These are phyloP conservation scores for Rhingia rostrata DNA, from an alignment of 2,888 invertebrate genomes.

Conservation along the genomic window DNA sequence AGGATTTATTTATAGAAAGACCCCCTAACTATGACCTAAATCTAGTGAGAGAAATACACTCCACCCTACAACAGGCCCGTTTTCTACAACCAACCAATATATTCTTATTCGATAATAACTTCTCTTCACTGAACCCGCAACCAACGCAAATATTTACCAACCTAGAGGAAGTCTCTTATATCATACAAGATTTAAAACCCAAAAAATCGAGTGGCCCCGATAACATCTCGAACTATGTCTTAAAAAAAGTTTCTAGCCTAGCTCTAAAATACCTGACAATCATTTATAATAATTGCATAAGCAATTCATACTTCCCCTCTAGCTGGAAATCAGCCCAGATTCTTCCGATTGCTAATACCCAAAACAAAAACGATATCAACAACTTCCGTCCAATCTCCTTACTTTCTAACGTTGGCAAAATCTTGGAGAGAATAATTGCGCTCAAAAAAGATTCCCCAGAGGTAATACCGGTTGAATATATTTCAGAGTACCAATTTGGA, in stretches of 20 bases:
- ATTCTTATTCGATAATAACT: not conserved
- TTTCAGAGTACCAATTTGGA: not conserved
- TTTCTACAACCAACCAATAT: not conserved
- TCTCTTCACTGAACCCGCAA: not conserved
- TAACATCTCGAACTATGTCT: slow-evolving; percentile 6
- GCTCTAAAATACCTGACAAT: not conserved
- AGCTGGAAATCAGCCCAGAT: not conserved
- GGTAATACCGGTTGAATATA: not conserved
- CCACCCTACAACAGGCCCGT: not conserved
- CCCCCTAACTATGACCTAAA: not conserved
- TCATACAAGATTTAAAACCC: not conserved
- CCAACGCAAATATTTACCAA: not conserved
- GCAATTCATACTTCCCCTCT: not conserved
- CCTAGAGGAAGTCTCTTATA: not conserved
- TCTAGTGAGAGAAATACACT: not conserved
- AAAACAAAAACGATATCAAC: not conserved
- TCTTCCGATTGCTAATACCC: not conserved
- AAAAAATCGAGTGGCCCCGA: slow-evolving; percentile 10
- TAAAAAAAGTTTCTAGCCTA: not conserved
- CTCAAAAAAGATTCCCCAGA: not conserved
- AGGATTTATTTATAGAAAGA: not conserved
- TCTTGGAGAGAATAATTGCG: not conserved
- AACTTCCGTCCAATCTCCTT: not conserved
- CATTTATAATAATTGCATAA: not conserved
- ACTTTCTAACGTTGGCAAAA: not conserved